A percentile compares a stretch with the other conserved stretches of the same genome.
These are phyloP conservation scores for Ailuropoda melanoleuca DNA, from an alignment of 2,113 vertebrate species.

Conservation along the genomic window DNA sequence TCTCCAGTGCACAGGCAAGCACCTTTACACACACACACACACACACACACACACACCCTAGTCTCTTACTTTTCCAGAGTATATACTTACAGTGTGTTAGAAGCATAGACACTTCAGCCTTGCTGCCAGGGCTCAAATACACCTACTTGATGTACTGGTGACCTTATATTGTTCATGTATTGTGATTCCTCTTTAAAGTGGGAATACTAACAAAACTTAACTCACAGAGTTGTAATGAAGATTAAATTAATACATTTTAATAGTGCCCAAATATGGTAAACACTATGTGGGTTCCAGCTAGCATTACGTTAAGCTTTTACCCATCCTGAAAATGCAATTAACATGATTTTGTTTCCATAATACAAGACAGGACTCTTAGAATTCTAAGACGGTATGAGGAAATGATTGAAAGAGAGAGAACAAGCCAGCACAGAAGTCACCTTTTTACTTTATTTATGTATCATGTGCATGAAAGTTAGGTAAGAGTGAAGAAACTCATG, in stretches of 20 bases:
- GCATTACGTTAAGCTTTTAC: not conserved
- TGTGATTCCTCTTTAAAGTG: not conserved
- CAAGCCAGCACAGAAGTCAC: conserved; percentile 23
- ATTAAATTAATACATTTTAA: not conserved
- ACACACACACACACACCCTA: too few relatives aligned
- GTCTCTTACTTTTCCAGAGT: not conserved
- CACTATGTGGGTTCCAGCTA: not conserved
- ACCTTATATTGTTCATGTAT: not conserved
- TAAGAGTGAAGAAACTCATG: conserved; percentile 19
- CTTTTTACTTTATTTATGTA: conserved; percentile 58
- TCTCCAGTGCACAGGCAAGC: too few relatives aligned
- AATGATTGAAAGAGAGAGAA: conserved; percentile 17
- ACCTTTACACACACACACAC: not conserved
- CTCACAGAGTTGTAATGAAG: not conserved
- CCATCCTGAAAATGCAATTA: not conserved
- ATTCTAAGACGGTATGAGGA: not conserved
- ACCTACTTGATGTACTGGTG: not conserved
- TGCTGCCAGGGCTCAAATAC: not conserved
- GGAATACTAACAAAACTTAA: not conserved
- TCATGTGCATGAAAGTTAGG: conserved; percentile 2
- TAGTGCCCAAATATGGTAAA: not conserved
- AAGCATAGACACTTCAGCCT: not conserved
- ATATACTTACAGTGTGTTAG: not conserved
- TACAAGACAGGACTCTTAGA: not conserved
- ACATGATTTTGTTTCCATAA: not conserved